Conservation (phyloP, 2,888 invertebrate species). For the Mesorhabditis sp. region DNA sequence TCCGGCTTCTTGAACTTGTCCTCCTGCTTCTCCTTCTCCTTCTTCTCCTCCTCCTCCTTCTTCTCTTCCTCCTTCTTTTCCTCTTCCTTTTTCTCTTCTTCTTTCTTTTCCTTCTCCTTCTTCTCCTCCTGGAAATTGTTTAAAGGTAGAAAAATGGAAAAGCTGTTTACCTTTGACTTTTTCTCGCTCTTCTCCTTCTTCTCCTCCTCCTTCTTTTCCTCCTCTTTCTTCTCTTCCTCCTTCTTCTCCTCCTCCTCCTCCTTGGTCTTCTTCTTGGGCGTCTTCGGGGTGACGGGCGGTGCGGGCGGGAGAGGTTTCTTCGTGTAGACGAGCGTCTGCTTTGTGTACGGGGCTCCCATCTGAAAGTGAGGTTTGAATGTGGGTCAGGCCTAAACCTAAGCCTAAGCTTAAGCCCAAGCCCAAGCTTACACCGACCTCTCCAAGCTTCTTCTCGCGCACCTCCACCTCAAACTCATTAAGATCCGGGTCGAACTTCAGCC, state of each 20-base stretch:
- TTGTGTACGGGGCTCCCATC: too few species aligned
- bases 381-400: too few species aligned
- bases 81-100: background rate
- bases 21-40: constrained; percentile 18
- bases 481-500: too few species aligned
- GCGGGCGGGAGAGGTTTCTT: background rate
- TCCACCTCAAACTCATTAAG: too few species aligned
- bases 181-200: constrained; percentile 18
- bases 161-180: constrained; percentile 8
- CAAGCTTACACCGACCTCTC: too few species aligned
- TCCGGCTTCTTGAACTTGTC: constrained; percentile 24
- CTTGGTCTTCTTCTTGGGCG: background rate
- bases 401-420: too few species aligned
- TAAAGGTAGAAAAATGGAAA: too few species aligned
- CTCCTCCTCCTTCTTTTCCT: constrained; percentile 12
- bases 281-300: constrained; percentile 6
- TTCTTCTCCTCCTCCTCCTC: background rate
- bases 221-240: constrained; percentile 8
- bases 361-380: too few species aligned
- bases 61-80: background rate
- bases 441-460: too few species aligned
- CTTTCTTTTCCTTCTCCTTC: constrained; percentile 6
- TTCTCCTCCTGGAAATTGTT: constrained; percentile 8
- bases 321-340: background rate
- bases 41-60: constrained; percentile 15